phyloP scores from a whole-genome alignment of 2,113 vertebrate species.

The Verasper variegatus region DNA sequence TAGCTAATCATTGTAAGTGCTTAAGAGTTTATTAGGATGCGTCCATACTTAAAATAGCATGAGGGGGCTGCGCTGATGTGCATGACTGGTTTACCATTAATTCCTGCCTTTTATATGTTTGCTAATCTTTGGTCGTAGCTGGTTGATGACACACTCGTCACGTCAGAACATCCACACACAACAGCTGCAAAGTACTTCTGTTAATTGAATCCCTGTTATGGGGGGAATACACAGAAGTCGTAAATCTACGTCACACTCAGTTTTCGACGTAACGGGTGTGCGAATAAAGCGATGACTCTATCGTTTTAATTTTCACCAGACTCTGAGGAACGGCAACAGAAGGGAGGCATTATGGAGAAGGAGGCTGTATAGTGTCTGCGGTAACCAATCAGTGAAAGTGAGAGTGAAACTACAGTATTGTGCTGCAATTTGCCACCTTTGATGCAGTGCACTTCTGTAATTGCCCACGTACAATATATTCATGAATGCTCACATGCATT shows the following conservation, averaged over 20 bases:
- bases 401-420: constrained; percentile 5
- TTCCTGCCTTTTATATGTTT: constrained; percentile 4
- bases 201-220: constrained; percentile 1
- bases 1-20: constrained; percentile 82
- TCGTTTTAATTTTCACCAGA: constrained; percentile 34
- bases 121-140: background rate
- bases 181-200: background rate
- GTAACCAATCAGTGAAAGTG: constrained; percentile 35
- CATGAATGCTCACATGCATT: too few relatives aligned
- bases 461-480: constrained; percentile 2
- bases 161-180: background rate
- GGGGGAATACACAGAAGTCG: background rate
- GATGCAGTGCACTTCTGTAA: constrained; percentile 6
- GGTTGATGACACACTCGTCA: constrained; percentile 1
- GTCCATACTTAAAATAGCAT: constrained; percentile 61
- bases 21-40: constrained; percentile 67
- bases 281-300: constrained; percentile 16
- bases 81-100: constrained; percentile 14
- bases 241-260: constrained; percentile 9
- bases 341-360: background rate
- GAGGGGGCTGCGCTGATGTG: constrained; percentile 15
- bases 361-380: background rate
- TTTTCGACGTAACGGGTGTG: background rate
- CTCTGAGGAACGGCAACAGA: background rate
- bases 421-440: constrained; percentile 6